Percentiles rank a stretch among this genome's conserved stretches.
Evolutionary conservation across 2,797 vertebrate species (phyloP).

Genomic region (Mallotus villosus): DNA sequence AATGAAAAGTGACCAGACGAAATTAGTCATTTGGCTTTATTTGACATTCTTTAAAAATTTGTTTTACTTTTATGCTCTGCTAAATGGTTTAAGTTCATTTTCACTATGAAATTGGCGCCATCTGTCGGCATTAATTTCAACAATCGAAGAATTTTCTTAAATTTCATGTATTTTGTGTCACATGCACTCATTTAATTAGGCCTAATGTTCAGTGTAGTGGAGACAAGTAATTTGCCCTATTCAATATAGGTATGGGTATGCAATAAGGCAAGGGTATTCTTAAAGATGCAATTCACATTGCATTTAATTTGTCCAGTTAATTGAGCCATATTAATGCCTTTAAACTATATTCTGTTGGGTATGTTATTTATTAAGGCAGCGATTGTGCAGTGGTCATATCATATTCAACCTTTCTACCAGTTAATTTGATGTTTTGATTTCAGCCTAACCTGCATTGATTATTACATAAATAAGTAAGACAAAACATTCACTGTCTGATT

Average conservation of each 20-base stretch:
- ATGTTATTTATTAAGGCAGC: too few relatives aligned
- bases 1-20: background rate
- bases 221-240: background rate
- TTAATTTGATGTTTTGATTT: too few relatives aligned
- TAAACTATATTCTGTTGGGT: too few relatives aligned
- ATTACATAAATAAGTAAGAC: too few relatives aligned
- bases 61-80: slow-evolving; percentile 51
- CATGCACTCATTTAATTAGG: slow-evolving; percentile 10
- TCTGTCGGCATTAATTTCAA: slow-evolving; percentile 70
- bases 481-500: too few relatives aligned
- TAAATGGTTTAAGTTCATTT: slow-evolving; percentile 56
- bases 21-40: slow-evolving; percentile 27
- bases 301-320: background rate
- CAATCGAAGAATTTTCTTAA: slow-evolving; percentile 55
- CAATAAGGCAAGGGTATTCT: background rate
- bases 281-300: background rate
- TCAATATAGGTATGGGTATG: background rate
- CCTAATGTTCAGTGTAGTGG: slow-evolving; percentile 10
- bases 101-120: slow-evolving; percentile 70
- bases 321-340: background rate
- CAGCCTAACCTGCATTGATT: too few relatives aligned
- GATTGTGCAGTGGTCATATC: too few relatives aligned
- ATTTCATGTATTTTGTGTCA: slow-evolving; percentile 42
- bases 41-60: slow-evolving; percentile 27
- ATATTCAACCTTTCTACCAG: too few relatives aligned